Base-by-base conservation (phyloP, 2,797 vertebrate species). In the Onychomys torridus region DNA sequence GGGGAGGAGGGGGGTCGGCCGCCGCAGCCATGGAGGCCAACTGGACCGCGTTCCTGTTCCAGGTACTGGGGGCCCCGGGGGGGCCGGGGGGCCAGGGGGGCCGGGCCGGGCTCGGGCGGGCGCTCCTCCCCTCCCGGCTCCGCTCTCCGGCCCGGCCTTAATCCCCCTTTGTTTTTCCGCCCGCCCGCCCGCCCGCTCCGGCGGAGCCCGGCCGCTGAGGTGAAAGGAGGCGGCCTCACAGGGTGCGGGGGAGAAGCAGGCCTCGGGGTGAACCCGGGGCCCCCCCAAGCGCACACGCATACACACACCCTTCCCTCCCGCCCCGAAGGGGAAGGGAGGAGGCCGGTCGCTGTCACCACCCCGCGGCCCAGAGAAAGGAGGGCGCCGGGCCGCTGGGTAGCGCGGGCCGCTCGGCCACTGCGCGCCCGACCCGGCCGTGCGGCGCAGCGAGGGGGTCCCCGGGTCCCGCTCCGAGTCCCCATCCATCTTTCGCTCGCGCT, bases 1-100 rank as follows among this genome's bases (percentile, higher is more conserved):
- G 96, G 97, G 97, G 96, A 94, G 96, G 95, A 83, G 95, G 97
- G 97, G 97, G 96, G 96, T 98, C 96, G 97, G 97, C 98, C 95
- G 97, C 96, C 85, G 97, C 97, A 93, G 97, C 94, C 92, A 99
- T 98, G 98, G 98, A 99, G 98, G 98, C 98, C 98, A 99, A 98
- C 98, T 99, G 98, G 98, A 99, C 98, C 98, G 98, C 98, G 98
- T 99, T 99, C 98, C 98, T 98, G 98, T 99, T 98, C 97, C 98
- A 99, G 98, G 98, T 98, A 98, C 96, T 97, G 97, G 97, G 97
- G 96, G 82, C 96, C 96, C 97, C 97, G 97, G 97, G 96, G 94
- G 89, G 55, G 46, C 37, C 91, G 96, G 96, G 98, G 96, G 96
- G 96, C 78, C 96, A 96, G 97, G 97, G 97, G 97, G 97, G 97